Evolutionary conservation across 2,797 vertebrate species (phyloP), one percentile per base, ranked within the genome.

Genomic region (Notolabrus celidotus): DNA sequence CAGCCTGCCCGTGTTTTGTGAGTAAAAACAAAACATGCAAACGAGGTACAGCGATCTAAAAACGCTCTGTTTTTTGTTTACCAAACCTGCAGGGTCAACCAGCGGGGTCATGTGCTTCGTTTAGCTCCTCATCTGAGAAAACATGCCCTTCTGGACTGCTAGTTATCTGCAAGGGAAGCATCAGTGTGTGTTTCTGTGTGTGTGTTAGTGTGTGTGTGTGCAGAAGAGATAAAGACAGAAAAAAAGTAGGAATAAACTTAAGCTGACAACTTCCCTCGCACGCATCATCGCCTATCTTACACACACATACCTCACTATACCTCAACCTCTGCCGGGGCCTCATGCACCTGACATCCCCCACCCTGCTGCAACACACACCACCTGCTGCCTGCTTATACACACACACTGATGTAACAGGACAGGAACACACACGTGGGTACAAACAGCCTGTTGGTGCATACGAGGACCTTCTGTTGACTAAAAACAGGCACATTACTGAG

Each of bases 381-480:
- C 84, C 87, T 86, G 87, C 83, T 84, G 67, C 77, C 63, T 67
- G 58, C 67, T 77, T 69, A 2, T 71, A 56, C 43, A 1, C 23
- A 20, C 57, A 57, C 46, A 5, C 60, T 69, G 65, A 86, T 69
- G 39, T 22, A 60, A 47, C 1, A 31, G 5, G 73, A 74, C 77
- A 77, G 38, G 45, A 46, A 57, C 38, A 57, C 36, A 58, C 38
- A 57, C 39, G 49, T 7, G 15, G 51, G 15, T 27, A 49, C 33
- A 10, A 29, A 17, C 53, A 25, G 9, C 33, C 33, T 36, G 54
- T 5, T 20, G 12, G 5, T 38, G 20, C 2, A 10, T 22, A 38
- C 50, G 64, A 81, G 17, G 56, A 73, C 39, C 20, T 45, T 50
- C 31, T 27, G 27, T 27, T 0, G 16, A 36, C 25, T 39, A 16